Evolutionary conservation across 1,140 invertebrate genomes (phyloP), one percentile per base, ranked within the genome.

Genomic region (Drosophila sechellia): DNA sequence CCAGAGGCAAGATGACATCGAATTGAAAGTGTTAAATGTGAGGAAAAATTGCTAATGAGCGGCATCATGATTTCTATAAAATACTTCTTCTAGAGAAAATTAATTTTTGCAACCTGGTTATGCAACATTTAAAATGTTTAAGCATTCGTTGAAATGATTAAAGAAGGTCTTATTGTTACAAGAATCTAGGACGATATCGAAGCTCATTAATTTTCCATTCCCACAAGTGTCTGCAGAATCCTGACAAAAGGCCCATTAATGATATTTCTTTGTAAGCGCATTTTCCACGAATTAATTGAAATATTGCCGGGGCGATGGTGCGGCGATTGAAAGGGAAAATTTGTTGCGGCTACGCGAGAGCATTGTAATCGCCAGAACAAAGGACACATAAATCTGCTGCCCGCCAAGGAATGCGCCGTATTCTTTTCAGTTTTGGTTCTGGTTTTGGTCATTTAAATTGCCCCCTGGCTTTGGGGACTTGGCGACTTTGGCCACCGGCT

Each of bases 281-380:
- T 77, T 83, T 80, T 76, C 68, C 66, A 65, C 71, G 76, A 81
- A 78, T 79, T 87, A 86, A 86, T 86, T 86, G 83, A 86, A 86
- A 86, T 86, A 86, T 87, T 65, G 63, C 73, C 59, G 6, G 43
- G 59, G 53, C 40, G 72, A 31, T 58, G 37, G 40, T 59, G 43
- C 31, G 60, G 31, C 72, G 76, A 81, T 83, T 89, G 83, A 86
- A 86, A 86, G 83, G 75, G 83, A 86, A 86, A 86, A 87, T 81
- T 58, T 69, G 65, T 70, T 78, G 78, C 46, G 79, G 54, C 65
- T 53, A 39, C 31, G 49, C 53, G 58, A 46, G 37, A 65, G 71
- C 80, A 83, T 84, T 85, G 73, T 86, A 86, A 65, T 59, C 61
- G 42, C 40, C 42, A 46, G 43, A 79, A 87, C 83, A 87, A 87